These are phyloP conservation scores for Microvelia longipes DNA, from an alignment of 1,140 invertebrate genomes.

Conservation along the genomic window DNA sequence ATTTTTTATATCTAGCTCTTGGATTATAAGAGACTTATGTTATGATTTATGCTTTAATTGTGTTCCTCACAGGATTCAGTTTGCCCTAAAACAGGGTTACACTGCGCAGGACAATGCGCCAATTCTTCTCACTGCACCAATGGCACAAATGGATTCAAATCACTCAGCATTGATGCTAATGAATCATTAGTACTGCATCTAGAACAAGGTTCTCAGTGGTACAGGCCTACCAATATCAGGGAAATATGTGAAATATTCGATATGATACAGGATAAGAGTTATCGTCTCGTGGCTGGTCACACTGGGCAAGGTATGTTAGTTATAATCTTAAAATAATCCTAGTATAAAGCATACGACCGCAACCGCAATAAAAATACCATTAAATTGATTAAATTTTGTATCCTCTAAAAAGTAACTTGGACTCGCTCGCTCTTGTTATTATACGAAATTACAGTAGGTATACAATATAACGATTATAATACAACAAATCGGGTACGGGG, in stretches of 20 bases:
- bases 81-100: slow-evolving; percentile 9
- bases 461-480: too few species aligned
- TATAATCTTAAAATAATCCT: too few species aligned
- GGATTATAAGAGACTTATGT: too few species aligned
- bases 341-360: too few species aligned
- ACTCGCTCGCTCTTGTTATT: too few species aligned
- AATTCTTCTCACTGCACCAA: slow-evolving; percentile 1
- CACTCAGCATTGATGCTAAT: not conserved
- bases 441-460: too few species aligned
- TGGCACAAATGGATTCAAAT: not conserved
- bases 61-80: slow-evolving; percentile 18
- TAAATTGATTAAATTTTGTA: too few species aligned
- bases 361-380: too few species aligned
- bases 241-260: slow-evolving; percentile 40
- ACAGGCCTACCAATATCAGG: slow-evolving; percentile 14
- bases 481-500: too few species aligned
- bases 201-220: slow-evolving; percentile 11
- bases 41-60: too few species aligned
- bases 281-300: slow-evolving; percentile 47
- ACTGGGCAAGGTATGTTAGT: slow-evolving; percentile 49
- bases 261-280: slow-evolving; percentile 33
- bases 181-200: slow-evolving; percentile 6
- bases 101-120: not conserved
- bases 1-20: too few species aligned
- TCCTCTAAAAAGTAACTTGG: too few species aligned